phyloP scores from a whole-genome alignment of 2,113 vertebrate species.

The Propithecus coquereli region DNA sequence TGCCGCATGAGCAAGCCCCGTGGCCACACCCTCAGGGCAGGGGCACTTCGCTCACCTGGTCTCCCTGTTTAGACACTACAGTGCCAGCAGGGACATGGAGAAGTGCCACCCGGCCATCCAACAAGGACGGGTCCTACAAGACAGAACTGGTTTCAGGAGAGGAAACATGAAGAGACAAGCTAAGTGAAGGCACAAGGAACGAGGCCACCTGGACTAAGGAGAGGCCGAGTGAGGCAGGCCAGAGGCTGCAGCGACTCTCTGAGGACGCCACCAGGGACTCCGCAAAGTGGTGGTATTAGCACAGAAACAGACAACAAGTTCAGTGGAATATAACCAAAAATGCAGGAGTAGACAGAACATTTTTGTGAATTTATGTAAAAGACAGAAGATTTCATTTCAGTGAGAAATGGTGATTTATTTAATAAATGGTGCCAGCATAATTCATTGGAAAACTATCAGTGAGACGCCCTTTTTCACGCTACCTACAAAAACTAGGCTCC shows the following conservation, averaged over 20 bases:
- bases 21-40: fast-evolving
- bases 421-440: neutral
- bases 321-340: neutral
- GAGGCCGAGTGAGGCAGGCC: neutral
- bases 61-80: slow-evolving; percentile 90
- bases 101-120: slow-evolving; percentile 90
- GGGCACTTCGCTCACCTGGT: slow-evolving; percentile 87
- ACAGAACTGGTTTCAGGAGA: neutral
- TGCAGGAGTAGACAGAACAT: neutral
- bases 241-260: neutral
- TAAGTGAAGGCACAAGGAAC: neutral
- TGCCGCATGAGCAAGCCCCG: neutral
- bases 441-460: too few species aligned
- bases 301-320: neutral
- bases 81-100: slow-evolving; percentile 92
- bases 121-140: slow-evolving; percentile 84
- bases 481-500: neutral
- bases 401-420: neutral
- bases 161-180: neutral
- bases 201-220: too few species aligned
- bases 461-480: neutral
- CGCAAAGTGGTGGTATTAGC: fast-evolving
- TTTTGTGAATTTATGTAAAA: neutral
- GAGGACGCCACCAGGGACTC: too few species aligned
- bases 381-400: neutral